Base-by-base conservation (phyloP, 2,797 vertebrate genomes). In the Acipenser ruthenus region DNA sequence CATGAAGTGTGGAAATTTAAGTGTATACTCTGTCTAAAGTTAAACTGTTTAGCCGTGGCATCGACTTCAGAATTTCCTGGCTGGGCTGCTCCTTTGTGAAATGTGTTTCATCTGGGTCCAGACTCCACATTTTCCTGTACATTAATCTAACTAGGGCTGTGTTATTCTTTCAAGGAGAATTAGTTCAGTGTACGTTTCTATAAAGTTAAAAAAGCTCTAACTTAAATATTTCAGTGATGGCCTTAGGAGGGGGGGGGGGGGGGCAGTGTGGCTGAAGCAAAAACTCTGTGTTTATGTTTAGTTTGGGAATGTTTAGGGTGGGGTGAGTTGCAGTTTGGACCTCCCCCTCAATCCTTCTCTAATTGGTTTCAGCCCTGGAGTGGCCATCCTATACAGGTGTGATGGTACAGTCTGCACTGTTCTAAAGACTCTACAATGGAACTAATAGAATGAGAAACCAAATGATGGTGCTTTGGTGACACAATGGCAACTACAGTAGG, bases 1-100 rank as follows among this genome's bases (percentile, higher is more conserved):
- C 12, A n/a, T n/a, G 65, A 65, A 60, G 67, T 50, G 53, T 52
- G 67, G 67, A 69, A 69, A 69, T 23, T 68, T 64, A 49, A 11
- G 48, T 37, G 13, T 68, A 59, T 60, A 49, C 63, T 13, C 15
- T 10, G n/a, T 70, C 60, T 66, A 52, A 62, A 58, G 64, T 70
- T 66, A 61, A 65, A 65, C 48, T 18, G 50, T 15, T 63, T 56
- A 63, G 62, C 64, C 12, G 52, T 50, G 13, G 51, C 64, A 56
- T 48, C 61, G 15, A 50, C 58, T 51, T 50, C 8, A 61, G 2
- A 62, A 62, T 70, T 70, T 70, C 68, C 68, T 70, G 68, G 65
- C 65, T 55, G 59, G 18, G 12, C 15, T 10, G 8, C 10, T 37
- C 47, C 58, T 59, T 65, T 52, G 63, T 65, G 50, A 50, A 50